phyloP scores from a whole-genome alignment of 1,140 invertebrate genomes.

The Diuraphis noxia region DNA sequence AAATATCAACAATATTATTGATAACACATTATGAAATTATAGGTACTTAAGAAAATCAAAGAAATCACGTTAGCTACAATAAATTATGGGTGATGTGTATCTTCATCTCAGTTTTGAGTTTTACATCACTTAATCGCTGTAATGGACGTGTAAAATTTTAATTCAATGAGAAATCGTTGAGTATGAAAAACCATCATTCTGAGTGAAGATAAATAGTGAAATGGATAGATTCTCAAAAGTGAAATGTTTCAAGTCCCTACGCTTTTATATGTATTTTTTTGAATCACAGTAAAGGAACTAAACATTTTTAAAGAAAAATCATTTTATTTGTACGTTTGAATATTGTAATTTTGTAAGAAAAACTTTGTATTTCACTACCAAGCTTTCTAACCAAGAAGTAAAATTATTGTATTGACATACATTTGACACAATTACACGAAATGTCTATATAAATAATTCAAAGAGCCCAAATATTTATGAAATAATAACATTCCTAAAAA shows the following conservation, averaged over 20 bases:
- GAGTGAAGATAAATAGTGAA: neutral
- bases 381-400: neutral
- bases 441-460: too few relatives aligned
- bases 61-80: neutral
- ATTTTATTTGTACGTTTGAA: too few relatives aligned
- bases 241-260: neutral
- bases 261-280: neutral
- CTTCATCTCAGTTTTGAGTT: neutral
- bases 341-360: neutral
- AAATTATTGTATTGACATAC: neutral
- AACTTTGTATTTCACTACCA: neutral
- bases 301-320: too few relatives aligned
- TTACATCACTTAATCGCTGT: neutral
- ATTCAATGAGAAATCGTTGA: neutral
- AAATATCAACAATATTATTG: neutral
- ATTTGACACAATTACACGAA: too few relatives aligned
- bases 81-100: too few relatives aligned
- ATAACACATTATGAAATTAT: neutral
- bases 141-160: neutral
- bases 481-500: too few relatives aligned
- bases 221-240: neutral
- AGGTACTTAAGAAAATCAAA: neutral
- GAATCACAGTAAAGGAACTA: neutral
- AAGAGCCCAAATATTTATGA: too few relatives aligned
- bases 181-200: neutral